Evolutionary conservation across 2,113 vertebrate genomes (phyloP), one percentile per base, ranked within the genome.

Genomic region (Cyprinodon tularosa): DNA sequence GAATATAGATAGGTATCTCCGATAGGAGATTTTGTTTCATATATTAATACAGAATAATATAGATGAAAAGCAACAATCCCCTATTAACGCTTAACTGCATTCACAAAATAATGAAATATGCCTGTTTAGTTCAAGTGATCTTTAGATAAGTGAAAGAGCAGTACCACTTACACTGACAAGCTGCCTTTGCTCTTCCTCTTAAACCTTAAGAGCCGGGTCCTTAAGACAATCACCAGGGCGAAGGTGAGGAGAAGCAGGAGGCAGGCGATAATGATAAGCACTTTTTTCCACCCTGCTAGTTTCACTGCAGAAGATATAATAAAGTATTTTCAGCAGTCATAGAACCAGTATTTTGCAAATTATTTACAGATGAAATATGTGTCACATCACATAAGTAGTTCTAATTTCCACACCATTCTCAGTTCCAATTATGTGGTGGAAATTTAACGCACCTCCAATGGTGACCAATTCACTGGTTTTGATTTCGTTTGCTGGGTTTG

Each of bases 211-310:
- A 88, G 75, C 1, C 50, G 65, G 13, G 50, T 90, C 78, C 85
- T 94, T 12, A 91, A 70, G 72, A 78, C 36, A n/a, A 93, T 7
- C 7, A 88, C 48, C 20, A 91, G 61, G 78, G 89, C 65, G 45
- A 93, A 4, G 10, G 61, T 74, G 69, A 90, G 48, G 12, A 90
- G 3, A 9, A 94, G 39, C 37, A 93, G 59, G 67, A 93, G 59
- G 76, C 91, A 93, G 64, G 86, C 15, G 22, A 78, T 22, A 1
- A 63, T 90, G 1, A 93, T 92, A 3, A 94, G 67, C 36, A 75
- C 84, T 83, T 92, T 93, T 82, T 95, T 95, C 94, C 94, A 95
- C 4, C 44, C 61, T 0, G 93, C 93, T 74, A 92, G 17, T 53
- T 84, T 94, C 76, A 94, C 94, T 95, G 87, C 42, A 71, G 50